Percentiles rank a stretch among this genome's conserved stretches.
These are phyloP conservation scores for Neopipo cinnamomea DNA, from an alignment of 2,113 vertebrate genomes.

Conservation along the genomic window DNA sequence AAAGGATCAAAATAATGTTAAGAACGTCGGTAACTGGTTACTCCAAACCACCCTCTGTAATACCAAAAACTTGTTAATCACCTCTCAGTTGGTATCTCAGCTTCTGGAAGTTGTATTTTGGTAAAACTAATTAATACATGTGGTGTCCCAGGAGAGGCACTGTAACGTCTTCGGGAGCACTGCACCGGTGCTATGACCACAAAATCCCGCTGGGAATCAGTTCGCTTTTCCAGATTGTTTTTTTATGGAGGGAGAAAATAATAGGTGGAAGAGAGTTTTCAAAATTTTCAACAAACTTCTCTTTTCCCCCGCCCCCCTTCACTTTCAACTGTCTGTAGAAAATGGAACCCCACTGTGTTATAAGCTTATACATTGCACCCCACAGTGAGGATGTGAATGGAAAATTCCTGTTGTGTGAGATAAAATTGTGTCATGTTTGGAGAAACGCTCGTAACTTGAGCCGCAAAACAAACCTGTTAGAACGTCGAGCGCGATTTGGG, in stretches of 20 bases:
- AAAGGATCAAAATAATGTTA: background rate
- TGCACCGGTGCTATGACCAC: background rate
- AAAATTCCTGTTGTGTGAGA: background rate
- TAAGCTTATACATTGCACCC: background rate
- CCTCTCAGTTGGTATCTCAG: background rate
- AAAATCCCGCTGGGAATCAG: background rate
- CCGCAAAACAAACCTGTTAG: background rate
- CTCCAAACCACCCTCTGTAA: background rate
- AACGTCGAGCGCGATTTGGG: background rate
- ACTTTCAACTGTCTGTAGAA: background rate
- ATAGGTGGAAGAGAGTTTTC: background rate
- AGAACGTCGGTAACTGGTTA: background rate
- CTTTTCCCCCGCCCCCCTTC: accelerated
- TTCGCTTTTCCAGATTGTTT: background rate
- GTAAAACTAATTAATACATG: background rate
- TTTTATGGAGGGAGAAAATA: background rate
- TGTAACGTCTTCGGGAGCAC: background rate
- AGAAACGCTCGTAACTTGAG: background rate
- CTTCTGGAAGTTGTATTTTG: background rate
- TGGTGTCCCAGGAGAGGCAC: background rate
- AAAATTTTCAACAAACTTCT: background rate
- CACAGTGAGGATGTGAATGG: background rate
- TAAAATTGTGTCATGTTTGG: background rate
- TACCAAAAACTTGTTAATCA: background rate
- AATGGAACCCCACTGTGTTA: background rate